These are phyloP conservation scores for Chaenogobius annularis DNA, from an alignment of 2,113 vertebrate genomes.

Conservation along the genomic window DNA sequence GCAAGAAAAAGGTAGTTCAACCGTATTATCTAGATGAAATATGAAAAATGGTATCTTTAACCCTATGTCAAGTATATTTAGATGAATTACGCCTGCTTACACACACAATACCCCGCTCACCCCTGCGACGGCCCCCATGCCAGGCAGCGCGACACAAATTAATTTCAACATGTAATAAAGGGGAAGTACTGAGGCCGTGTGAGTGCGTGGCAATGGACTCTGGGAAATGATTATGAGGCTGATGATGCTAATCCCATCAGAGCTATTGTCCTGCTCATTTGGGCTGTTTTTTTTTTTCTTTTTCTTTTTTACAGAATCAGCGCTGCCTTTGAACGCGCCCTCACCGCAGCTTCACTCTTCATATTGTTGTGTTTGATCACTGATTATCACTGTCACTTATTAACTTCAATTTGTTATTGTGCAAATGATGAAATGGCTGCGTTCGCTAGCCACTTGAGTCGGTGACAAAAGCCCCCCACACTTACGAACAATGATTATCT, in stretches of 20 bases:
- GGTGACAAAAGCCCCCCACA: constrained; percentile 50
- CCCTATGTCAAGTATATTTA: neutral
- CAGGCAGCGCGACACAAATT: neutral
- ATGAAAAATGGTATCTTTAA: too few species aligned
- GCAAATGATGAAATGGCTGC: constrained; percentile 53
- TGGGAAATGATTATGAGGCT: constrained; percentile 10
- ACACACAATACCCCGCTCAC: neutral
- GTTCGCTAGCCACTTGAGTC: constrained; percentile 43
- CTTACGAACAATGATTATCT: constrained; percentile 38
- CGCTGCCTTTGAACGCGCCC: constrained; percentile 25
- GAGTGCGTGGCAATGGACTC: constrained; percentile 21
- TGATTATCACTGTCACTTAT: constrained; percentile 60
- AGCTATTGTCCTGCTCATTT: constrained; percentile 29
- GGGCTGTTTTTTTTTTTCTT: neutral
- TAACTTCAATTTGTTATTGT: constrained; percentile 63
- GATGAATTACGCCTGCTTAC: neutral
- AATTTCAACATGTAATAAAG: neutral
- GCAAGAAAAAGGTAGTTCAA: too few species aligned
- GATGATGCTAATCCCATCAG: constrained; percentile 33
- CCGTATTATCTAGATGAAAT: too few species aligned
- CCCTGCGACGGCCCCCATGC: neutral
- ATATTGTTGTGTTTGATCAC: constrained; percentile 36
- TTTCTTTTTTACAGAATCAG: neutral
- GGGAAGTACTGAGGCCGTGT: constrained; percentile 3
- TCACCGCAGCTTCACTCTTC: constrained; percentile 22